Percentiles rank a stretch among this genome's conserved stretches.
phyloP scores from a whole-genome alignment of 2,113 vertebrate genomes.

The Neolamprologus sp. region DNA sequence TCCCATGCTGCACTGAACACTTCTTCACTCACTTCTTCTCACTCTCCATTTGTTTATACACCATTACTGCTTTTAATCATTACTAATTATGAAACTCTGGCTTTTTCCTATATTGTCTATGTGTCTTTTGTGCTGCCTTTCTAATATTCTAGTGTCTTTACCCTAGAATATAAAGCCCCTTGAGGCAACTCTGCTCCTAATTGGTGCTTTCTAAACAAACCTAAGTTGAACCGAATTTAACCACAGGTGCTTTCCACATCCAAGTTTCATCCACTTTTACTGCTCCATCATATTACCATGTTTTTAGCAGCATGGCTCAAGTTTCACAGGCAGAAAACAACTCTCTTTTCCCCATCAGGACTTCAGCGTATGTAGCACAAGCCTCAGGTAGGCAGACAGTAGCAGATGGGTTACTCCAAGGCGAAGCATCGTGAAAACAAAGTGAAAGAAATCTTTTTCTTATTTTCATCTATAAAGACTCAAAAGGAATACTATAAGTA shows the following conservation, averaged over 20 bases:
- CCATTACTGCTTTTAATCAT: background rate
- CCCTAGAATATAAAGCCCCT: background rate
- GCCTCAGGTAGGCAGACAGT: background rate
- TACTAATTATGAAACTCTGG: background rate
- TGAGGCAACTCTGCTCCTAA: background rate
- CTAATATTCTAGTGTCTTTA: background rate
- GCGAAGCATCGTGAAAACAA: background rate
- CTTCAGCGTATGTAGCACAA: background rate
- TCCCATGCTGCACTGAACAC: background rate
- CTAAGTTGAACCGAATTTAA: background rate
- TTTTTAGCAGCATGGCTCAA: background rate
- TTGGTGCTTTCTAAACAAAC: background rate
- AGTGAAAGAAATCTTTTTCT: background rate
- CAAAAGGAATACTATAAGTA: background rate
- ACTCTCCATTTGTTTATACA: background rate
- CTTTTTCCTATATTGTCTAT: background rate
- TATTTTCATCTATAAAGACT: background rate
- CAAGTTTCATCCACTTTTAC: background rate
- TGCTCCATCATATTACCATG: background rate
- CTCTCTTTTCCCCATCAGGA: background rate
- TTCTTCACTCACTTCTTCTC: background rate
- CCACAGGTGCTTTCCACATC: background rate
- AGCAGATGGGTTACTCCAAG: background rate
- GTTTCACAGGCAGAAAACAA: background rate
- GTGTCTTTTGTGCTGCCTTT: background rate